phyloP scores from a whole-genome alignment of 2,888 invertebrate genomes.

The Drosophila diplacantha region DNA sequence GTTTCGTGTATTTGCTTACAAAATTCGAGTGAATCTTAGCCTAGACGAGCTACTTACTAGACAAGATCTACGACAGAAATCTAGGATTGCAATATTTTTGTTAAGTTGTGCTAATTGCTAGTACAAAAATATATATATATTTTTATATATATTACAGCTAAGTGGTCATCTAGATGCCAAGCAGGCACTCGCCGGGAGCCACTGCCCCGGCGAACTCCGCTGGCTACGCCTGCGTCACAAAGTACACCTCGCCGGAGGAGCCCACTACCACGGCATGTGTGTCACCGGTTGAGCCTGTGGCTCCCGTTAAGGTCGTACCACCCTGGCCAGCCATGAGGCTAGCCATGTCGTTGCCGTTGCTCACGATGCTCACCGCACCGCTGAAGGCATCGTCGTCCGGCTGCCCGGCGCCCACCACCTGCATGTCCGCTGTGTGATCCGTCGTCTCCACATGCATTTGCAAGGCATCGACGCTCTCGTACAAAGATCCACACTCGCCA shows the following conservation, averaged over 20 bases:
- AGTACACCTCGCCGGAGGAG: slow-evolving; percentile 69
- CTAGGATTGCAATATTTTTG: slow-evolving; percentile 43
- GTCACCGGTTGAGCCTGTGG: slow-evolving; percentile 41
- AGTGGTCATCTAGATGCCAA: slow-evolving; percentile 55
- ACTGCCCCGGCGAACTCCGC: slow-evolving; percentile 56
- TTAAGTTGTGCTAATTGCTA: slow-evolving; percentile 37
- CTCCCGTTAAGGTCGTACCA: slow-evolving; percentile 24
- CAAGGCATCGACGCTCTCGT: slow-evolving; percentile 80
- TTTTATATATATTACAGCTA: slow-evolving; percentile 40
- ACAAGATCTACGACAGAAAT: slow-evolving; percentile 38
- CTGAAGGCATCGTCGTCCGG: slow-evolving; percentile 43
- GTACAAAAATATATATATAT: slow-evolving; percentile 61
- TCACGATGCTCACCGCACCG: slow-evolving; percentile 63
- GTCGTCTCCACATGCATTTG: slow-evolving; percentile 78
- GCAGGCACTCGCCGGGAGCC: slow-evolving; percentile 54
- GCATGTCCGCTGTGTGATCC: slow-evolving; percentile 57
- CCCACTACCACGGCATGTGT: slow-evolving; percentile 71
- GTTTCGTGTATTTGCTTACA: slow-evolving; percentile 28
- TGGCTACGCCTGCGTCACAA: slow-evolving; percentile 75
- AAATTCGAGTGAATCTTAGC: slow-evolving; percentile 43
- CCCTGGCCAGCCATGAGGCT: slow-evolving; percentile 56
- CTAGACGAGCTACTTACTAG: slow-evolving; percentile 16
- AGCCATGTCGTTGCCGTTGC: slow-evolving; percentile 59
- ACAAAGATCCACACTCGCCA: slow-evolving; percentile 80
- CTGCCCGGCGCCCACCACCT: slow-evolving; percentile 11